Evolutionary conservation across 2,888 invertebrate species (phyloP), one percentile per base, ranked within the genome.

Genomic region (Drosophila nr. perissopoda): DNA sequence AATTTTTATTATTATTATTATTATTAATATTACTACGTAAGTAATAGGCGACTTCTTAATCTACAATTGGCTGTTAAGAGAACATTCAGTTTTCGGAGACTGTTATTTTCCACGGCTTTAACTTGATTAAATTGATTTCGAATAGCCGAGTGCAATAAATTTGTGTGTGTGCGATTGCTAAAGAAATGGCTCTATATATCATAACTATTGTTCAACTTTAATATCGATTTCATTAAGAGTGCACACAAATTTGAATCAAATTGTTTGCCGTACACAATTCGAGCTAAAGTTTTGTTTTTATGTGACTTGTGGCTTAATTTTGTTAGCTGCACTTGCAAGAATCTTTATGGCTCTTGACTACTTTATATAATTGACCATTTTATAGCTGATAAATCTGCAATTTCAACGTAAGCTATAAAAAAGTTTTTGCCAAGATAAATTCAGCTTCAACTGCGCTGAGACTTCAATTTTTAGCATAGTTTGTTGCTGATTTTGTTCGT

Each of bases 311-410:
- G 11, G 18, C 13, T 29, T 2, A 10, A 40, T n/a, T 57, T 40
- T 21, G n/a, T n/a, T 8, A 16, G 29, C 56, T 40, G n/a, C n/a
- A n/a, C 27, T 16, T 25, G 29, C 10, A 27, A 40, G 16, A 10
- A 31, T 10, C 18, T 38, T 54, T 54, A 38, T 25, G 7, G 10
- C 31, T 18, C 2, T 25, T 11, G 38, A 36, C 27, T 13, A 54
- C 33, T 53, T 52, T 18, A 64, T 58, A 54, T 65, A 54, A 77
- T 65, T 72, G 53, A 58, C 64, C 34, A 59, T 66, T 72, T 75
- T 42, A 59, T 54, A 10, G 34, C 31, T 34, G 58, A 59, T 64
- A 52, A 69, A 60, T 29, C 25, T 34, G 16, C 29, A 49, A 52
- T 65, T 62, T 69, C 25, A 65, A 58, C 38, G 34, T 42, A 8